These are phyloP conservation scores for Glyptemys insculpta DNA, from an alignment of 2,797 vertebrate genomes.

Conservation along the genomic window DNA sequence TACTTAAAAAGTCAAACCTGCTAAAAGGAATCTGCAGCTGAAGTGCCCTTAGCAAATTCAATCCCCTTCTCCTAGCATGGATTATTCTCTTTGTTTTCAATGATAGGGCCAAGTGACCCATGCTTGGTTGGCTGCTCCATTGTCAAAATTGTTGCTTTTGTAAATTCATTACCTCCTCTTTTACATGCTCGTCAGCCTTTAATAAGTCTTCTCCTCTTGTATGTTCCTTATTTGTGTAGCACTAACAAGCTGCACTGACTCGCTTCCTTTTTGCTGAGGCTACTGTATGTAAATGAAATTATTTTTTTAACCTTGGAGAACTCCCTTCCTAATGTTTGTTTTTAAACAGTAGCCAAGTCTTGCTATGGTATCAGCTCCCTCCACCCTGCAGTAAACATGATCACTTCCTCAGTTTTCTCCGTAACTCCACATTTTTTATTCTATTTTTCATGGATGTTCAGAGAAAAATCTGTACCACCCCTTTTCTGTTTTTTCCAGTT, in stretches of 20 bases:
- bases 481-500: background rate
- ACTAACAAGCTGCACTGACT: background rate
- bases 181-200: background rate
- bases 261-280: background rate
- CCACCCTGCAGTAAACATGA: background rate
- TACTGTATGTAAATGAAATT: background rate
- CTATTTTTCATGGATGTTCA: background rate
- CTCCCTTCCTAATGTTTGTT: background rate
- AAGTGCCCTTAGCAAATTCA: constrained; percentile 62
- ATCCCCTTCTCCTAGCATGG: constrained; percentile 2
- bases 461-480: background rate
- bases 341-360: background rate
- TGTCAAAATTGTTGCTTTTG: constrained; percentile 52
- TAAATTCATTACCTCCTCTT: constrained; percentile 54
- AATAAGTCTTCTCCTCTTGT: background rate
- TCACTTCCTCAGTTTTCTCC: background rate
- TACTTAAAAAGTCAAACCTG: accelerated
- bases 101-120: constrained; percentile 32
- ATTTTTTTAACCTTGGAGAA: background rate
- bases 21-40: background rate
- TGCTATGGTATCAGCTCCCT: background rate
- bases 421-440: background rate
- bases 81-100: constrained; percentile 49
- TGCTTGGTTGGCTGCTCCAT: constrained; percentile 34
- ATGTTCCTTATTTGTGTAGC: background rate